phyloP scores from a whole-genome alignment of 2,113 vertebrate genomes.

The Rissa tridactyla region DNA sequence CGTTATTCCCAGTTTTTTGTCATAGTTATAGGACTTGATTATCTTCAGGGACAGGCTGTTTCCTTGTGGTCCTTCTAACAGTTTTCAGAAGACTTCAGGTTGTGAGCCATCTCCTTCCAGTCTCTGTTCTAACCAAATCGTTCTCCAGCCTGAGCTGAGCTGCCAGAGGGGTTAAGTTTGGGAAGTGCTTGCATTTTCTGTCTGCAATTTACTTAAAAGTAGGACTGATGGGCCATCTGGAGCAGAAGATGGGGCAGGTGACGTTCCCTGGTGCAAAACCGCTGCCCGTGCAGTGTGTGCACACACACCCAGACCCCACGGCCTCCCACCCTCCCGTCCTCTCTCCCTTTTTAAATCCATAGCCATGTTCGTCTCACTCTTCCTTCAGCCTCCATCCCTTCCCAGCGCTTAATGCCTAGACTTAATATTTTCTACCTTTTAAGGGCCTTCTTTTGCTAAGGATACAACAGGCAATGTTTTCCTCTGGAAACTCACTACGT shows the following conservation, averaged over 20 bases:
- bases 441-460: not conserved
- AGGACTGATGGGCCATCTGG: not conserved
- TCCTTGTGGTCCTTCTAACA: not conserved
- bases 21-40: not conserved
- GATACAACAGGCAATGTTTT: not conserved
- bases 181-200: not conserved
- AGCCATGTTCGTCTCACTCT: fast-evolving
- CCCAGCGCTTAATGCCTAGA: fast-evolving
- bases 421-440: not conserved
- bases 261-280: not conserved
- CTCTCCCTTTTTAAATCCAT: not conserved
- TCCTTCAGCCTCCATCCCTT: not conserved
- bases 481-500: not conserved
- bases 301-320: not conserved
- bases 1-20: not conserved
- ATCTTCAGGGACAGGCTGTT: not conserved
- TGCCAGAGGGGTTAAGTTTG: not conserved
- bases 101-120: not conserved
- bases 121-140: fast-evolving
- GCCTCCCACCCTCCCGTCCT: fast-evolving
- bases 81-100: not conserved
- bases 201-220: not conserved
- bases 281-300: fast-evolving
- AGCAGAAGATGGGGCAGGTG: not conserved
- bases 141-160: not conserved